Evolutionary conservation across 2,797 vertebrate species (phyloP), one percentile per base, ranked within the genome.

Genomic region (Phataginus tetradactyla): DNA sequence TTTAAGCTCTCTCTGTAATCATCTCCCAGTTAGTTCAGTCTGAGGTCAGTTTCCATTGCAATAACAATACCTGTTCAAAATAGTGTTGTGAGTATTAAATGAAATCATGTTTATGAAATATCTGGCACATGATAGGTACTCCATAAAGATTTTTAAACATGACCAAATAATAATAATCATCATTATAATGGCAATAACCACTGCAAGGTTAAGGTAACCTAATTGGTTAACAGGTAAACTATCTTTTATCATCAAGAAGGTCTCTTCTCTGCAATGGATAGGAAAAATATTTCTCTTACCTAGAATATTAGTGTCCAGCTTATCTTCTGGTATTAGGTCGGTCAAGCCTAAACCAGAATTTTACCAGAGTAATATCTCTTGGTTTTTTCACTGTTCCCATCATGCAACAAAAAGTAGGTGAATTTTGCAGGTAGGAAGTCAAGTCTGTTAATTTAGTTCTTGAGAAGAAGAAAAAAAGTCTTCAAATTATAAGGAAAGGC

Each of bases 401-500:
- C 72, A 42, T 84, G 98, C 86, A 95, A 71, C 37, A 89, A 55
- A 74, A 91, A 91, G 10, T 85, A 34, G 11, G 1, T 90, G 59
- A 29, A 87, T 78, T 69, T 97, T 91, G 9, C 49, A 94, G 53
- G 0, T 86, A 66, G 89, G 23, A 93, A 74, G 86, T 78, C 17
- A 83, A 85, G 64, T 45, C 79, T 97, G 57, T 72, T 94, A 63
- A 64, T 92, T 97, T 98, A 57, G 92, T 92, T 81, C 1, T 1
- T 92, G 81, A 84, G 59, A 66, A 91, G 93, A 64, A 74, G 90
- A 86, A 86, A 20, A 68, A 87, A 7, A 93, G 68, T 53, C 93
- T 89, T 96, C 86, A 97, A 91, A 42, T 97, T 95, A 92, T 96
- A 96, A 57, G 92, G 93, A 55, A 95, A 96, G 93, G 39, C 74